Evolutionary conservation across 1,140 invertebrate genomes (phyloP), one percentile per base, ranked within the genome.

Genomic region (Maconellicoccus hirsutus): DNA sequence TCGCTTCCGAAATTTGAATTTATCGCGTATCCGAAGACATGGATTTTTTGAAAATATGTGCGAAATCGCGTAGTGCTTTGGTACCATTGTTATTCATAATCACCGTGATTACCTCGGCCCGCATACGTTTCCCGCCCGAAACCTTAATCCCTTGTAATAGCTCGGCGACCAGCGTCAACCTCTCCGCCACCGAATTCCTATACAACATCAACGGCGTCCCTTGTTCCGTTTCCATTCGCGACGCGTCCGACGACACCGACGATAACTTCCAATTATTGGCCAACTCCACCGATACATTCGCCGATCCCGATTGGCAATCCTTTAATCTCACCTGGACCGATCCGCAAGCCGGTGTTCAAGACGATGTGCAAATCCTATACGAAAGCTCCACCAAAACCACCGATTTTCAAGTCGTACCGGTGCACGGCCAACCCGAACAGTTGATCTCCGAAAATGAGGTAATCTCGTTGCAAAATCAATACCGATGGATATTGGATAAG

Each of bases 381-480:
- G 42, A 52, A 16, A 52, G 42, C n/a, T 52, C 42, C 16, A 26
- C 61, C 61, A 66, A 16, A 25, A 66, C 14, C 61, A 3, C 16
- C 16, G 21, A 66, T 23, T 25, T 66, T 8, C 22, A 66, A 66
- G 19, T 66, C 10, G 61, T 66, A 26, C 61, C 61, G 61, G 61
- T 66, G 3, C 61, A 66, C 61, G 21, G 61, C 21, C 16, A 59
- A 6, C 19, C 61, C 22, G 61, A 66, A 26, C 61, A 66, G 61
- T 22, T 66, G 61, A 66, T 66, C 3, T 66, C 61, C 19, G 61
- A 66, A 26, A 66, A 66, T 22, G 61, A 66, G 61, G 61, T 66
- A 23, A 23, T 66, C 8, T 66, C 61, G 3, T 66, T 66, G 21
- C 61, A 26, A 25, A 66, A 66, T 26, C 61, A 66, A 26, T 66